Evolutionary conservation across 92 coral and sea anemone species (phyloP).

Genomic region (Desmophyllum pertusum): DNA sequence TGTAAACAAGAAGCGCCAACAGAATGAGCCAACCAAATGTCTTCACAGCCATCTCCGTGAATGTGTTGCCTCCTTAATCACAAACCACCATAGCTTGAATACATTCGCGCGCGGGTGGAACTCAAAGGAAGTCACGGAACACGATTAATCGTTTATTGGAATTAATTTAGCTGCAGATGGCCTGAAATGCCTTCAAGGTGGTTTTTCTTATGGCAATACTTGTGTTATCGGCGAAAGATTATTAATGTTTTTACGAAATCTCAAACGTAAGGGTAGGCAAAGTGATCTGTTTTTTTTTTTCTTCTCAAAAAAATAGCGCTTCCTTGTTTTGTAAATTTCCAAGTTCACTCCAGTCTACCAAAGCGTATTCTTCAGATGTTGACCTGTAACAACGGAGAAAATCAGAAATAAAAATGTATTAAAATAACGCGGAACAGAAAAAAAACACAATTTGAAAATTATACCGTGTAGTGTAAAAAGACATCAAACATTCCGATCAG

Average conservation of each 20-base stretch:
- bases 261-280: neutral
- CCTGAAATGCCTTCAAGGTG: neutral
- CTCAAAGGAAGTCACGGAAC: neutral
- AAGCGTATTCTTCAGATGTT: neutral
- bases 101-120: neutral
- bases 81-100: slow-evolving; percentile 16
- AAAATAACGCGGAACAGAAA: neutral
- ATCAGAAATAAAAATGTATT: neutral
- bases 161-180: too few species aligned
- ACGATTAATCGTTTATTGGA: neutral
- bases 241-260: neutral
- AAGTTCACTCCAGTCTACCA: neutral
- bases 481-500: slow-evolving; percentile 31
- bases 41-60: slow-evolving; percentile 18
- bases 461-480: neutral
- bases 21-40: neutral
- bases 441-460: slow-evolving; percentile 4
- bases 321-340: neutral
- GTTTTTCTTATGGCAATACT: neutral
- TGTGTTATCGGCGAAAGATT: neutral
- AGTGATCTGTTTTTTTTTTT: neutral
- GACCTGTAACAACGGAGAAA: slow-evolving; percentile 10
- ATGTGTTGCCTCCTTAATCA: slow-evolving; percentile 17
- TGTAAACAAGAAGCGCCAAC: neutral
- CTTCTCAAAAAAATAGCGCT: neutral